Evolutionary conservation across 2,888 invertebrate genomes (phyloP).

Genomic region (Sturmia bella): DNA sequence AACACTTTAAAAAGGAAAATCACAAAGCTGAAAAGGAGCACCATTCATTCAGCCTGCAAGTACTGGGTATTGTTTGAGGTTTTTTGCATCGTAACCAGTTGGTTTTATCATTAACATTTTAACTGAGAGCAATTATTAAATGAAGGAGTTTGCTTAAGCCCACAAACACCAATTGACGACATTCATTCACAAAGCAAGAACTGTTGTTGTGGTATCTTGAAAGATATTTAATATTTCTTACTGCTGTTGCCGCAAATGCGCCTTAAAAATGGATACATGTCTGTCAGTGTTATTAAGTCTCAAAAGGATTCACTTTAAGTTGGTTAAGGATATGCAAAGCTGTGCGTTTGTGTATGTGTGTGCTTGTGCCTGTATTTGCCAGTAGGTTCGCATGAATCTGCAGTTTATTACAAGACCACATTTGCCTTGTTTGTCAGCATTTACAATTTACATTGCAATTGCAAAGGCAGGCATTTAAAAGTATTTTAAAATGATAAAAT

Average conservation of each 20-base stretch:
- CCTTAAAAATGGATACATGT: not conserved
- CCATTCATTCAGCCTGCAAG: not conserved
- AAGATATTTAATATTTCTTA: not conserved
- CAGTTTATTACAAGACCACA: not conserved
- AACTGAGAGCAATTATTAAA: constrained; percentile 33
- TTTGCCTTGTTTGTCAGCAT: constrained; percentile 5
- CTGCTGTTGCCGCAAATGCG: not conserved
- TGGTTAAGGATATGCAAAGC: not conserved
- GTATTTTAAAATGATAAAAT: not conserved
- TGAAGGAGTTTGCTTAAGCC: constrained; percentile 35
- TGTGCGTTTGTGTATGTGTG: not conserved
- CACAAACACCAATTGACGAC: constrained; percentile 34
- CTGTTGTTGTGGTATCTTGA: constrained; percentile 24
- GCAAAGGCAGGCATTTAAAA: not conserved
- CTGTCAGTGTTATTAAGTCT: not conserved
- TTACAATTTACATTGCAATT: constrained; percentile 4
- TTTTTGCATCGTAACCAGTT: constrained; percentile 14
- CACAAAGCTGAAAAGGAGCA: constrained; percentile 1
- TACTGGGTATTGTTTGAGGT: not conserved
- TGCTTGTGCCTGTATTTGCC: not conserved
- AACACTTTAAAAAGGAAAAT: constrained; percentile 55
- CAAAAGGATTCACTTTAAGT: constrained; percentile 26
- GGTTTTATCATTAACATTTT: constrained; percentile 27
- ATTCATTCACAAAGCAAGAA: constrained; percentile 30
- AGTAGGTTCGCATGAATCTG: constrained; percentile 12